Evolutionary conservation across 1,140 invertebrate genomes (phyloP).

Genomic region (Zelostemma sp.): DNA sequence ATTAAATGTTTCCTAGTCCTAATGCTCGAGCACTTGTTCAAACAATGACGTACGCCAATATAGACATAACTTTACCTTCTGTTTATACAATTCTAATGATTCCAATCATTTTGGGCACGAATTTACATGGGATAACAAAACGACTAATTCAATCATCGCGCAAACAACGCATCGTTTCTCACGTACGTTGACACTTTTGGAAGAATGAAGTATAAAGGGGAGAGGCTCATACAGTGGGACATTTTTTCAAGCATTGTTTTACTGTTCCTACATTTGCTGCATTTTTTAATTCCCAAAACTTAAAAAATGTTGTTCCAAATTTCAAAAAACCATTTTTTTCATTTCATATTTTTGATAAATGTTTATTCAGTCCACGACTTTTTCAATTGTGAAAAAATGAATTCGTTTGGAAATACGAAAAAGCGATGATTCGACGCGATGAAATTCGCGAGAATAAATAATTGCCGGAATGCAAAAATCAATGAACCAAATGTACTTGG

Average conservation of each 20-base stretch:
- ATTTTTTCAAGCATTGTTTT: too few relatives aligned
- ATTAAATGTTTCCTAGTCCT: background rate
- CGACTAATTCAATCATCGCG: background rate
- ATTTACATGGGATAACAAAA: background rate
- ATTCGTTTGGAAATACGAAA: too few relatives aligned
- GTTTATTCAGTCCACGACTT: too few relatives aligned
- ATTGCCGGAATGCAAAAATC: background rate
- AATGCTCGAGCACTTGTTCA: background rate
- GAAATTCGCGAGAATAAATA: constrained; percentile 5
- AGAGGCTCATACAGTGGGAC: too few relatives aligned
- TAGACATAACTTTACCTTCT: background rate
- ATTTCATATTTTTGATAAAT: too few relatives aligned
- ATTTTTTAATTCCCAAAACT: too few relatives aligned
- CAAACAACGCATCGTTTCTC: background rate
- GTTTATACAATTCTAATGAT: constrained; percentile 6
- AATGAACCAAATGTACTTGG: background rate
- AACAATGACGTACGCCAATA: background rate
- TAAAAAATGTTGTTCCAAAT: too few relatives aligned
- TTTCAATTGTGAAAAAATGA: too few relatives aligned
- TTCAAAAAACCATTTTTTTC: too few relatives aligned
- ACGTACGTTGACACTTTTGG: background rate
- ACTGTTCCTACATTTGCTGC: too few relatives aligned
- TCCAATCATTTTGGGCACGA: background rate
- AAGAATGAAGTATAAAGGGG: background rate
- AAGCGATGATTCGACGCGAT: too few relatives aligned